Conservation (phyloP, 1,140 invertebrate species). For the Tetramorium alpestre region DNA sequence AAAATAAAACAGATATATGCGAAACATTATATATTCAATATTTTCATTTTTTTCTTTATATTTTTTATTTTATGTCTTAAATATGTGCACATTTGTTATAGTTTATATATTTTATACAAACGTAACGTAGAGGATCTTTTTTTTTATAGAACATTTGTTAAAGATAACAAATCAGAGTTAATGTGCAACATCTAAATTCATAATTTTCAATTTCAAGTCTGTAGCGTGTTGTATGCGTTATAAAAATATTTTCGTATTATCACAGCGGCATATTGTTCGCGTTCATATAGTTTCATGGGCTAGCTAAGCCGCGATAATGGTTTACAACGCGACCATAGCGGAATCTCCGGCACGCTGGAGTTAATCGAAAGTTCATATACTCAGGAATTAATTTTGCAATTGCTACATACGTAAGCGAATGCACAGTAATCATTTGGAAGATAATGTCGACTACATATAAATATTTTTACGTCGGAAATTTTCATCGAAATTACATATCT, state of each 20-base stretch:
- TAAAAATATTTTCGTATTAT: constrained; percentile 53
- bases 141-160: neutral
- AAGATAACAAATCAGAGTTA: neutral
- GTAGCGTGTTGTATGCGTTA: neutral
- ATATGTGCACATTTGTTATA: neutral
- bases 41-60: neutral
- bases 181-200: neutral
- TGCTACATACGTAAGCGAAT: constrained; percentile 46
- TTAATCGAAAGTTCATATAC: constrained; percentile 63
- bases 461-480: neutral
- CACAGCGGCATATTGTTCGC: constrained; percentile 24
- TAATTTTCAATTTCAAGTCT: constrained; percentile 34
- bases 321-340: neutral
- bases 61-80: neutral
- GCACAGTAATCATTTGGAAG: constrained; percentile 26
- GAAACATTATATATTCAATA: neutral
- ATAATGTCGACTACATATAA: constrained; percentile 29
- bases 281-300: constrained; percentile 16
- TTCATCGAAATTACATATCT: neutral
- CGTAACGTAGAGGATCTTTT: neutral
- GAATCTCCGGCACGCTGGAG: constrained; percentile 50
- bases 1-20: neutral
- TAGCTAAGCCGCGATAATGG: constrained; percentile 17
- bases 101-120: neutral
- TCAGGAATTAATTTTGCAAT: constrained; percentile 64